Percentiles rank a stretch among this genome's conserved stretches.
Conservation (phyloP, 2,797 vertebrate genomes). For the Oreochromis grahami region DNA sequence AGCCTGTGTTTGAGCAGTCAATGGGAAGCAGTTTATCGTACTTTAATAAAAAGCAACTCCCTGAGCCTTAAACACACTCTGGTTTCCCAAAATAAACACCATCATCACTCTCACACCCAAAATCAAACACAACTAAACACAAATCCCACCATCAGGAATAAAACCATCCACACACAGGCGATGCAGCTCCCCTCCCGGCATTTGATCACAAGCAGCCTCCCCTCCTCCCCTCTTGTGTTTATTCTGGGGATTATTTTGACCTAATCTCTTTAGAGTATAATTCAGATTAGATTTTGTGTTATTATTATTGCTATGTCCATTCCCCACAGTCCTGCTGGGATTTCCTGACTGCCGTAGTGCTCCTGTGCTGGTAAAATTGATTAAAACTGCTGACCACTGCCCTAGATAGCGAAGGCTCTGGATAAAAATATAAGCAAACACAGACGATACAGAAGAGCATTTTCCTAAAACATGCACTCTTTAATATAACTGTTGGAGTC, state of each 20-base stretch:
- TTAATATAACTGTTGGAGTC: slow-evolving; percentile 2
- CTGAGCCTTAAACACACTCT: slow-evolving; percentile 18
- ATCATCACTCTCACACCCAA: slow-evolving; percentile 26
- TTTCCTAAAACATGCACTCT: slow-evolving; percentile 35
- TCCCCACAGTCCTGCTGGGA: slow-evolving; percentile 62
- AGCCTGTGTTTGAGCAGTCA: slow-evolving; percentile 33
- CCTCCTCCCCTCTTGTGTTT: slow-evolving; percentile 70
- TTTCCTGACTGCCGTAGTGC: slow-evolving; percentile 48
- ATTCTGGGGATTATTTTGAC: slow-evolving; percentile 78
- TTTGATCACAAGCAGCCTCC: slow-evolving; percentile 48
- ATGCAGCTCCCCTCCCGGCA: slow-evolving; percentile 4
- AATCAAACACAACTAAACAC: slow-evolving; percentile 48
- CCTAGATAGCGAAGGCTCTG: slow-evolving; percentile 65
- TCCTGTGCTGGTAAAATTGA: slow-evolving; percentile 75
- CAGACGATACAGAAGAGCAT: slow-evolving; percentile 14
- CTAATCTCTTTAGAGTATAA: slow-evolving; percentile 83
- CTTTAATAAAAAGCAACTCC: slow-evolving; percentile 51
- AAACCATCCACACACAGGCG: slow-evolving; percentile 22
- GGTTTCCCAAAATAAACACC: slow-evolving; percentile 58
- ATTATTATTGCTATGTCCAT: slow-evolving; percentile 78
- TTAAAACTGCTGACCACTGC: slow-evolving; percentile 79
- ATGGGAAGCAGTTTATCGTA: slow-evolving; percentile 10
- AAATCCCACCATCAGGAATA: slow-evolving; percentile 39
- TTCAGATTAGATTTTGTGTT: slow-evolving; percentile 82
- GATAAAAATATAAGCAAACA: slow-evolving; percentile 48